Evolutionary conservation across 2,888 invertebrate genomes (phyloP).

Genomic region (Marasmarcha lunaedactyla): DNA sequence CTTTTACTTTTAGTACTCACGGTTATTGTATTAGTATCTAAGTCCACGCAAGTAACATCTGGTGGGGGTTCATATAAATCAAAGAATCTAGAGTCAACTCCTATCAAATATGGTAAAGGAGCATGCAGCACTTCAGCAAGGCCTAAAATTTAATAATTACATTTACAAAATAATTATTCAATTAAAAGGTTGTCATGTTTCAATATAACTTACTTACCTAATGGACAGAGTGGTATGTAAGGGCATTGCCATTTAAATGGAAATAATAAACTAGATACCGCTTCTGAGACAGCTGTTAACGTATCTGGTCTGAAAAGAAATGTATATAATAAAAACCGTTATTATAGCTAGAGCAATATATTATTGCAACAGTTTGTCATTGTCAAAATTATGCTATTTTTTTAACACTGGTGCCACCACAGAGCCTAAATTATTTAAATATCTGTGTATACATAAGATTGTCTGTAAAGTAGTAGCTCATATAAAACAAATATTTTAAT

Average conservation of each 20-base stretch:
- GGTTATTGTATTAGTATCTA: constrained; percentile 97
- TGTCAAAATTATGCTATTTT: too few relatives aligned
- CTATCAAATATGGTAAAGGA: constrained; percentile 96
- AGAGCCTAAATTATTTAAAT: too few relatives aligned
- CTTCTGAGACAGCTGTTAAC: constrained; percentile 96
- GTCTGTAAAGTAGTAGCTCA: too few relatives aligned
- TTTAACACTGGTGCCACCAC: too few relatives aligned
- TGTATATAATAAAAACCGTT: too few relatives aligned
- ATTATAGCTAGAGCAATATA: too few relatives aligned
- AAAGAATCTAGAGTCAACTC: constrained; percentile 97
- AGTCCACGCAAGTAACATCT: constrained; percentile 97
- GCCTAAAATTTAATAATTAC: constrained; percentile 53
- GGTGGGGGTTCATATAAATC: constrained; percentile 96
- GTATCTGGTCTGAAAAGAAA: constrained; percentile 89
- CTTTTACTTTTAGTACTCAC: constrained; percentile 69
- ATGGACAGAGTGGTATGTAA: constrained; percentile 97
- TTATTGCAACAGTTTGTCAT: too few relatives aligned
- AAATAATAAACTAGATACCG: constrained; percentile 93
- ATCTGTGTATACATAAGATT: too few relatives aligned
- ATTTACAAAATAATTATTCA: neutral
- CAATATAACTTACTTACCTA: constrained; percentile 66
- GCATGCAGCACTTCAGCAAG: constrained; percentile 97
- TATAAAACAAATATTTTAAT: too few relatives aligned
- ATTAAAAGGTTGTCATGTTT: too few relatives aligned
- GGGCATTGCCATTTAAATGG: constrained; percentile 99